Evolutionary conservation across 2,113 vertebrate species (phyloP).

Genomic region (Pelusios castaneus): DNA sequence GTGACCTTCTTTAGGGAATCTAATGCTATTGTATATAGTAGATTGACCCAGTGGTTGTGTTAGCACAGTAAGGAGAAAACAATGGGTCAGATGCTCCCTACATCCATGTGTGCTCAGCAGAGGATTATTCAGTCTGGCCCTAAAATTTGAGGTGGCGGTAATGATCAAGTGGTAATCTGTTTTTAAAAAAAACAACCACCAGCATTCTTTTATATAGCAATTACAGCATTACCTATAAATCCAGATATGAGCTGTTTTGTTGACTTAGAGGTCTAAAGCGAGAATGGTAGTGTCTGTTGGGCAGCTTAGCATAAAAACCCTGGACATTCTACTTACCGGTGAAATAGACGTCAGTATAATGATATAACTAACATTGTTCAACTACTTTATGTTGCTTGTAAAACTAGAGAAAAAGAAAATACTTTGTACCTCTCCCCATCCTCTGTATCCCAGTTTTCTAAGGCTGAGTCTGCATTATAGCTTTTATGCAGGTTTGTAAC

Average conservation of each 20-base stretch:
- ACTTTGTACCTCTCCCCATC: background rate
- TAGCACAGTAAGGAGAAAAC: background rate
- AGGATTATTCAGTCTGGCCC: background rate
- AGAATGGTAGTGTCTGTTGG: background rate
- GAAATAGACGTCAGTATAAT: background rate
- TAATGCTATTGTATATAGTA: fast-evolving
- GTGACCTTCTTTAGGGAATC: background rate
- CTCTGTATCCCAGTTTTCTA: background rate
- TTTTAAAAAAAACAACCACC: too few species aligned
- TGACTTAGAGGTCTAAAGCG: background rate
- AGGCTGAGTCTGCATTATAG: background rate
- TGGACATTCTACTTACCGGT: background rate
- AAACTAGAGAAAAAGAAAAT: background rate
- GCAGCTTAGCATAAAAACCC: background rate
- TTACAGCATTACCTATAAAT: background rate
- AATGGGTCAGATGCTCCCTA: background rate
- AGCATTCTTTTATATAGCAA: fast-evolving
- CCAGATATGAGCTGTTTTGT: fast-evolving
- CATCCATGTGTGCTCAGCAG: background rate
- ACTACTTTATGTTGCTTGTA: background rate
- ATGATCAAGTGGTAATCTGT: background rate
- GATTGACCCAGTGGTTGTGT: background rate
- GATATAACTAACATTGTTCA: background rate
- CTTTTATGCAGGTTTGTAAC: background rate
- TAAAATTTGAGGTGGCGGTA: background rate